Evolutionary conservation across 1,140 invertebrate species (phyloP), one percentile per base, ranked within the genome.

Genomic region (Lepidotrigona ventralis): DNA sequence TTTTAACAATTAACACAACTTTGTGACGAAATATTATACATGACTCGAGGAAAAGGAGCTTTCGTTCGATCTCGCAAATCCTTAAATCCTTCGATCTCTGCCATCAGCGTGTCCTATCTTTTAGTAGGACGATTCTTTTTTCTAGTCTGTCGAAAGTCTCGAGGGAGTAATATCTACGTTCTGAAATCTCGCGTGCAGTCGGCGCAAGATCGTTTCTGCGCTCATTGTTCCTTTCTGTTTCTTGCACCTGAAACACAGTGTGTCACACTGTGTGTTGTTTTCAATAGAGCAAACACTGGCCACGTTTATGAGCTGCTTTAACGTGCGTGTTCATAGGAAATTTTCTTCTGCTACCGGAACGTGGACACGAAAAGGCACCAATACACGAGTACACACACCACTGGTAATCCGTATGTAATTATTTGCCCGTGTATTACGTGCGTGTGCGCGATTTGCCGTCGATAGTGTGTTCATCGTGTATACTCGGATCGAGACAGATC

Each of bases 311-410:
- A 66, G 39, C 75, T 78, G 51, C 39, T 8, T 46, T 46, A 8
- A 46, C 26, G 72, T 46, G 60, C 74, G 75, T 86, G 87, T 86
- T 89, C 86, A 83, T 69, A 86, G 81, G 88, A 87, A 83, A 26
- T 77, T 90, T 91, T 89, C 86, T 76, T 60, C 19, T 46, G 68
- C 69, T 69, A 82, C 68, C 53, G 56, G 33, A 54, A 70, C 33
- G 64, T 54, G 39, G 85, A 85, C 82, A 83, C 69, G 85, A 81
- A 90, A 91, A 88, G 82, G 58, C 78, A 79, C 86, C 39, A 73
- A 85, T 85, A 85, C 84, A 78, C 72, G 73, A 46, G 39, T 46
- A 8, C 39, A 51, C n/a, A 46, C 63, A n/a, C 63, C 63, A 39
- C 56, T 19, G 39, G 68, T 85, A 75, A 88, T 87, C 71, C 69